These are phyloP conservation scores for Monopterus albus DNA, from an alignment of 2,113 vertebrate species.

Conservation along the genomic window DNA sequence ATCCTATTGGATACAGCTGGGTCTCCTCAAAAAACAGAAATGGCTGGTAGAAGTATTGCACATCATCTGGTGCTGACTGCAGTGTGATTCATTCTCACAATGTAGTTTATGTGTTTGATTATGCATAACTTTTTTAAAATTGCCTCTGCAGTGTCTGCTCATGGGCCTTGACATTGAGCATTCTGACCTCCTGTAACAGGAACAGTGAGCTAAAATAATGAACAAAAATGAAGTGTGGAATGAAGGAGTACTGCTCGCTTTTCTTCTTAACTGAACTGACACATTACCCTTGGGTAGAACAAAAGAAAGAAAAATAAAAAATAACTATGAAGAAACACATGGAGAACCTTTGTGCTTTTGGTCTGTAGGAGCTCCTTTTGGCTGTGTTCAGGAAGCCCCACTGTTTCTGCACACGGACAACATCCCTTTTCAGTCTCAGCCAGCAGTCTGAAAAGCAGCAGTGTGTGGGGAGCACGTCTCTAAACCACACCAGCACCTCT, in stretches of 20 bases:
- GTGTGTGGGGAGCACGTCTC: constrained; percentile 73
- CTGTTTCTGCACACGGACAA: constrained; percentile 90
- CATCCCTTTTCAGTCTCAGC: constrained; percentile 81
- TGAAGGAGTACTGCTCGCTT: not conserved
- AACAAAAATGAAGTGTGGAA: not conserved
- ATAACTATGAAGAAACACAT: constrained; percentile 3
- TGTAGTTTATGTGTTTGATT: constrained; percentile 1
- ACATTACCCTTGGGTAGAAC: not conserved
- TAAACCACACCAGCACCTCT: constrained; percentile 7
- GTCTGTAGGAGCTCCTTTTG: constrained; percentile 89
- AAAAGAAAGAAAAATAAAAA: not conserved
- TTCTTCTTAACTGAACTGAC: constrained; percentile 9
- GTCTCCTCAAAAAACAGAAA: constrained; percentile 24
- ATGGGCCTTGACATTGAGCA: constrained; percentile 22
- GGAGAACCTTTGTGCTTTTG: constrained; percentile 27
- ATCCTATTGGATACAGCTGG: constrained; percentile 34
- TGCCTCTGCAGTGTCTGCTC: constrained; percentile 1
- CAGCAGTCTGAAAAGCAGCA: constrained; percentile 66
- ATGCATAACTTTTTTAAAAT: not conserved
- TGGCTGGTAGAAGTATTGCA: constrained; percentile 27
- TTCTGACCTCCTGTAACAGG: constrained; percentile 18
- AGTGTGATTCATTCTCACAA: constrained; percentile 39
- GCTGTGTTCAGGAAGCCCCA: constrained; percentile 84
- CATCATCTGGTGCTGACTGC: constrained; percentile 2
- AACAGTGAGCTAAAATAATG: constrained; percentile 10